Evolutionary conservation across 2,113 vertebrate genomes (phyloP), one percentile per base, ranked within the genome.

Genomic region (Triplophysa dalaica): DNA sequence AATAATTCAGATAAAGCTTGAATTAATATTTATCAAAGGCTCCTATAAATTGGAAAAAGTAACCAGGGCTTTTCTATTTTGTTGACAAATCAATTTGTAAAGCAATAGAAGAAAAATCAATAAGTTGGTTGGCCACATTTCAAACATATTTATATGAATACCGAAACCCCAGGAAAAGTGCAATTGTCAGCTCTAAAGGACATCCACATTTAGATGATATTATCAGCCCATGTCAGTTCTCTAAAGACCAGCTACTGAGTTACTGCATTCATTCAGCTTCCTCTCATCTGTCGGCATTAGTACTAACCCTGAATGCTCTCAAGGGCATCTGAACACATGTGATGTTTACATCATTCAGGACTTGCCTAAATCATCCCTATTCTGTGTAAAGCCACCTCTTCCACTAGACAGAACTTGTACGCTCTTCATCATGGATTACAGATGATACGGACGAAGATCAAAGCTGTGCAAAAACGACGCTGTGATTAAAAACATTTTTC

Each of bases 241-340:
- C 56, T 33, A n/a, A 67, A 48, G 56, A 72, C 54, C 26, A 63
- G 33, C 22, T n/a, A 52, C 52, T 54, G 24, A 43, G 33, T 29
- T 29, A 19, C 73, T 22, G 62, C 64, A 38, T 81, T 77, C 26
- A 66, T 81, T 66, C 60, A 13, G 70, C 48, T 14, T 14, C 9
- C 29, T 64, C 72, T 66, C 80, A 80, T 62, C 77, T 77, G 68
- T 81, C 81, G 78, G 77, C 72, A 77, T 81, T 72, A 83, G 63
- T 52, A 22, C 41, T 81, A 68, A 82, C 75, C 84, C 41, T 14
- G 67, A 81, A 78, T 33, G 21, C 52, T 67, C 14, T 48, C 56
- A 78, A 78, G 78, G 70, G 54, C 64, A 64, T 24, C 13, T 22
- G 21, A 60, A 62, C 22, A 17, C 29, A 56, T 48, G 29, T 50